Percentiles rank a stretch among this genome's conserved stretches.
Evolutionary conservation across 2,797 vertebrate genomes (phyloP).

Genomic region (Hybognathus amarus): DNA sequence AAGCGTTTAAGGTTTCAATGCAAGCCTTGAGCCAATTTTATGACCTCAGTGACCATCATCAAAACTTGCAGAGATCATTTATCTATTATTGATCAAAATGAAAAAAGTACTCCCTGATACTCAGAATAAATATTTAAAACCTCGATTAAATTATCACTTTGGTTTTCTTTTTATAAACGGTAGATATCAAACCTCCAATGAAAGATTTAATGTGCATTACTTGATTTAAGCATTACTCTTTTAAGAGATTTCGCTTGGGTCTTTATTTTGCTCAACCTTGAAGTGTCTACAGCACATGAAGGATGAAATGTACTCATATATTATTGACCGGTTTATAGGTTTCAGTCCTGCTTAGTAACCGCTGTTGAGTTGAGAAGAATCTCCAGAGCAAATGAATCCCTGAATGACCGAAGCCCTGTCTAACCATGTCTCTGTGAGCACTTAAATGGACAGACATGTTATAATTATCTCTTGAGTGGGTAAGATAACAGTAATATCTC

Average conservation of each 20-base stretch:
- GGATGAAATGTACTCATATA: background rate
- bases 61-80: background rate
- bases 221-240: background rate
- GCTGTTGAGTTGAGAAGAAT: background rate
- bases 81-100: conserved; percentile 4
- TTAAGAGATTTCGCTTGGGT: background rate
- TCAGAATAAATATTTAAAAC: conserved; percentile 21
- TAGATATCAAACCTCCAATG: background rate
- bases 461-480: background rate
- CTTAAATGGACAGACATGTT: background rate
- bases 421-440: background rate
- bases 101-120: background rate
- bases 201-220: background rate
- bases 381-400: background rate
- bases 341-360: background rate
- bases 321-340: background rate
- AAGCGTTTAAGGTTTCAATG: background rate
- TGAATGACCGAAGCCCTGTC: background rate
- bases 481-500: background rate
- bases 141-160: background rate
- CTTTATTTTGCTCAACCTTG: background rate
- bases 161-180: background rate
- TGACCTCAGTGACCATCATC: background rate
- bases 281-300: background rate
- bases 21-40: background rate